phyloP scores from a whole-genome alignment of 2,888 invertebrate species.

The Amiota mariae region DNA sequence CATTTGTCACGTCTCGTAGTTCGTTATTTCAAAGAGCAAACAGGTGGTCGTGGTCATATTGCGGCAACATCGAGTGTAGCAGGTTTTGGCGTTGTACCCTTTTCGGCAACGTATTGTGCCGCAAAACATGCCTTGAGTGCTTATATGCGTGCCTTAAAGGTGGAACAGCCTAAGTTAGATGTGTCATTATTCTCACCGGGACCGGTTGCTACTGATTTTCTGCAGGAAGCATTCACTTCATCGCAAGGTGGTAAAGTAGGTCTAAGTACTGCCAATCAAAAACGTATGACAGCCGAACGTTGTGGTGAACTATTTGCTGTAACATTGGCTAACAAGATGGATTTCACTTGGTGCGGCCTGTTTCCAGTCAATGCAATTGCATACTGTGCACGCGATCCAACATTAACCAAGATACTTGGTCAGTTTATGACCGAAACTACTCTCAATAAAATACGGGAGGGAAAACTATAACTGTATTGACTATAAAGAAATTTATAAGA shows the following conservation, averaged over 20 bases:
- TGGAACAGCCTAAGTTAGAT: constrained; percentile 76
- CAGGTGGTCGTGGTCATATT: constrained; percentile 77
- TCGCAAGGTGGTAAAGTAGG: constrained; percentile 75
- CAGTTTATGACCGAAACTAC: constrained; percentile 58
- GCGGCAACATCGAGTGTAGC: constrained; percentile 84
- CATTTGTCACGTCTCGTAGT: constrained; percentile 82
- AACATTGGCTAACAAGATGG: constrained; percentile 77
- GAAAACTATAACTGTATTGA: constrained; percentile 51
- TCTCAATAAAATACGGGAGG: constrained; percentile 65
- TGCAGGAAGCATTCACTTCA: constrained; percentile 81
- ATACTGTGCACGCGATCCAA: constrained; percentile 78
- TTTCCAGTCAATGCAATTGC: constrained; percentile 78
- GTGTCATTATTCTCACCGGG: constrained; percentile 85
- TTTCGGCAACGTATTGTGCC: constrained; percentile 81
- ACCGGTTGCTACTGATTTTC: constrained; percentile 82
- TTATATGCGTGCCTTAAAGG: constrained; percentile 80
- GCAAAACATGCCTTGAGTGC: constrained; percentile 87
- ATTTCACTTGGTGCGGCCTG: constrained; percentile 81
- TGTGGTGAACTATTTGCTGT: constrained; percentile 78
- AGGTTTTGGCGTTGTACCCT: constrained; percentile 80
- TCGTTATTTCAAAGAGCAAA: constrained; percentile 76
- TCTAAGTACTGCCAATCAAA: constrained; percentile 71
- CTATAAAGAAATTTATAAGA: constrained; percentile 17
- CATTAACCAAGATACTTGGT: constrained; percentile 51
- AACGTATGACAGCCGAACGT: constrained; percentile 76